Percentiles rank a stretch among this genome's conserved stretches.
Conservation (phyloP, 2,113 vertebrate genomes). For the Procapra przewalskii region DNA sequence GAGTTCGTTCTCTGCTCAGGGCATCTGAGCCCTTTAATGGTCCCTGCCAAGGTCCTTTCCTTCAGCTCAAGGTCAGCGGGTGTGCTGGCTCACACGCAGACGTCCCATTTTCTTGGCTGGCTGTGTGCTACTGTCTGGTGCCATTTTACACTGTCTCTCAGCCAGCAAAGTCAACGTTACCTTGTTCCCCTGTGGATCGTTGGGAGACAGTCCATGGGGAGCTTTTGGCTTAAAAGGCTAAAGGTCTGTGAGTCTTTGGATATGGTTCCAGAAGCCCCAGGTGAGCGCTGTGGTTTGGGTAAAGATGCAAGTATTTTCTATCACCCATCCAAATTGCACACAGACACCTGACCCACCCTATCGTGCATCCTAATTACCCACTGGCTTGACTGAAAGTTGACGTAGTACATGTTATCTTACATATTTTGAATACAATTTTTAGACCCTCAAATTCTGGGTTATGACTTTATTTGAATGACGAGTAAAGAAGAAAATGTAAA, state of each 20-base stretch:
- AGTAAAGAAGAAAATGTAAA: constrained; percentile 8
- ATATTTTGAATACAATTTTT: not conserved
- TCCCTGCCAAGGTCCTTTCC: not conserved
- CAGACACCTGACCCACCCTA: not conserved
- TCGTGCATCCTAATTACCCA: not conserved
- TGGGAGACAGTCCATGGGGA: not conserved
- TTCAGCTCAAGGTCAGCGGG: not conserved
- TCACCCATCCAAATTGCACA: not conserved
- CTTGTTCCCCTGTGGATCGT: not conserved
- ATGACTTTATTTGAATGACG: not conserved
- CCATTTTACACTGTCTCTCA: not conserved
- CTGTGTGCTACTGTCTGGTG: not conserved
- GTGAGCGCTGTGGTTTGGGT: not conserved
- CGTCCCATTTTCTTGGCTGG: not conserved
- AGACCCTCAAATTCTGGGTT: not conserved
- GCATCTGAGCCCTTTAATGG: not conserved
- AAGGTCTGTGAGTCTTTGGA: not conserved
- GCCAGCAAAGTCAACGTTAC: not conserved
- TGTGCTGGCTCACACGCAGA: not conserved
- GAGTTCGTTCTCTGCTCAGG: not conserved
- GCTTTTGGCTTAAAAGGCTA: not conserved
- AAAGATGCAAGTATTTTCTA: not conserved
- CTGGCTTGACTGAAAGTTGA: not conserved
- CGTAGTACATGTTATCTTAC: not conserved
- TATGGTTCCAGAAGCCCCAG: not conserved